phyloP scores from a whole-genome alignment of 1,140 invertebrate genomes.

The Dufourea novaeangliae region DNA sequence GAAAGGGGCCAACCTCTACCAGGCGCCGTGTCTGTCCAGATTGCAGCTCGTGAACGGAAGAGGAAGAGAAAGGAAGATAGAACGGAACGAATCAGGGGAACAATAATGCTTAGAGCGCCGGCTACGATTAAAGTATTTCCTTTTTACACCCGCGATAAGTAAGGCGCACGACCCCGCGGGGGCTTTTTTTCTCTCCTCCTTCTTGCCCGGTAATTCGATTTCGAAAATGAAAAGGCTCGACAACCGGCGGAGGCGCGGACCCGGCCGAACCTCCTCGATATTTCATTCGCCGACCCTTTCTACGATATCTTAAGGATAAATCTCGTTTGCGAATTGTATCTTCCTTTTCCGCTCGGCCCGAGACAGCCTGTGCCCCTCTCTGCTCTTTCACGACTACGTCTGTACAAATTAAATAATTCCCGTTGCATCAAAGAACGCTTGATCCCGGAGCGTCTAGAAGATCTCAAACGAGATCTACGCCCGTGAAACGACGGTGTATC shows the following conservation, averaged over 20 bases:
- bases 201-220: constrained; percentile 38
- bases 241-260: background rate
- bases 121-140: constrained; percentile 53
- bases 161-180: too few relatives aligned
- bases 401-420: constrained; percentile 21
- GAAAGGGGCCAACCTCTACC: constrained; percentile 50
- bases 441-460: background rate
- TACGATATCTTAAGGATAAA: constrained; percentile 25
- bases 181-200: constrained; percentile 19
- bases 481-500: background rate
- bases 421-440: constrained; percentile 32
- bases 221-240: constrained; percentile 48
- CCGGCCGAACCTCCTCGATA: constrained; percentile 8
- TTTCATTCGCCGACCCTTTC: constrained; percentile 7
- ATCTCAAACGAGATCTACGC: background rate
- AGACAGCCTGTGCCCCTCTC: background rate
- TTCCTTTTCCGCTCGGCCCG: background rate
- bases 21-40: constrained; percentile 61
- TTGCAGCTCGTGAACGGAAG: constrained; percentile 40
- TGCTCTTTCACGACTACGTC: too few relatives aligned
- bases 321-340: constrained; percentile 49
- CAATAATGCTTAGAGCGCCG: constrained; percentile 49
- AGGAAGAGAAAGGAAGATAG: constrained; percentile 49
- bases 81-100: constrained; percentile 54
- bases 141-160: constrained; percentile 29